A percentile compares a stretch with the other conserved stretches of the same genome.
Evolutionary conservation across 2,797 vertebrate species (phyloP).

Genomic region (Orientallactaga sibirica): DNA sequence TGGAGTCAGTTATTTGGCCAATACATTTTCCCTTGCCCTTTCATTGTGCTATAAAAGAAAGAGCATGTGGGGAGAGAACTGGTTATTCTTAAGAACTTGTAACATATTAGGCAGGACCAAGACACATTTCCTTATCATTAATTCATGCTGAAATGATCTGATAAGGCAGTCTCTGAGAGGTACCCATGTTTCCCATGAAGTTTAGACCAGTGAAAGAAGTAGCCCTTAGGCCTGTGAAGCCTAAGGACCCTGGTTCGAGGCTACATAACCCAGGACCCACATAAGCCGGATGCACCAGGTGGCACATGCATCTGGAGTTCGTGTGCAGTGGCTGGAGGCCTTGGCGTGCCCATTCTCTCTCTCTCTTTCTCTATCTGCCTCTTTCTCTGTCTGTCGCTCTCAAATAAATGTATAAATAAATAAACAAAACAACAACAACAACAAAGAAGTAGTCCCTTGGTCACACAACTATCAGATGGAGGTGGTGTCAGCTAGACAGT

Average conservation of each 20-base stretch:
- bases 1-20: not conserved
- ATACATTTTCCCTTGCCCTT: slow-evolving; percentile 25
- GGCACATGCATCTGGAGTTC: too few species aligned
- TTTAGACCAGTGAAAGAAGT: not conserved
- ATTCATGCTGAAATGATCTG: not conserved
- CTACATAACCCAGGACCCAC: too few species aligned
- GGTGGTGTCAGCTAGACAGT: not conserved
- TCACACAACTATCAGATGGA: not conserved
- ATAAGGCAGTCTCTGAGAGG: not conserved
- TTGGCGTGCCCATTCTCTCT: too few species aligned
- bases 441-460: not conserved
- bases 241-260: too few species aligned
- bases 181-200: not conserved
- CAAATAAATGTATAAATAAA: too few species aligned
- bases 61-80: not conserved
- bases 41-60: not conserved
- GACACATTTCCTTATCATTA: not conserved
- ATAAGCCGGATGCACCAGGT: too few species aligned
- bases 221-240: too few species aligned
- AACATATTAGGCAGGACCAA: not conserved
- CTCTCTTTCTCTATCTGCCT: too few species aligned
- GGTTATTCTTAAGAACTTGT: not conserved
- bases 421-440: too few species aligned
- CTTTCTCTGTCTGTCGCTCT: too few species aligned
- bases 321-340: too few species aligned